Conservation (phyloP, 2,888 invertebrate species). For the Acronicta psi region DNA sequence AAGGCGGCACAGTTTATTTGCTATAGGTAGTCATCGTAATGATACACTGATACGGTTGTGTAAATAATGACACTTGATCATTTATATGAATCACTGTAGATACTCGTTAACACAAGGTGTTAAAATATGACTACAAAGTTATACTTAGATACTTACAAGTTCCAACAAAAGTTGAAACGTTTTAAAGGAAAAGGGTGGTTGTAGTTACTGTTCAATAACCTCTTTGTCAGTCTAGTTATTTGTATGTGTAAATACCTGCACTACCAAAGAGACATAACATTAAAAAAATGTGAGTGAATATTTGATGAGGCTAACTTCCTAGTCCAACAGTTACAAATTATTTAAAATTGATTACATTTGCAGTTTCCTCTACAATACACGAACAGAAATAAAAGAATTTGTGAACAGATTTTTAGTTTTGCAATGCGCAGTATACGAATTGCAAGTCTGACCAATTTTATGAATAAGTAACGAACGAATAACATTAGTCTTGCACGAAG, state of each 20-base stretch:
- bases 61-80: slow-evolving; percentile 34
- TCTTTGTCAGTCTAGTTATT: too few species aligned
- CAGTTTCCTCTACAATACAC: neutral
- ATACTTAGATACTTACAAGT: too few species aligned
- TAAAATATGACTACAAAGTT: too few species aligned
- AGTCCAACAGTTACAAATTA: neutral
- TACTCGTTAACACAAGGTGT: neutral
- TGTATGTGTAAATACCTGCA: too few species aligned
- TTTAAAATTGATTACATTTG: neutral
- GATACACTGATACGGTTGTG: slow-evolving; percentile 12
- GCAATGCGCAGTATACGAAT: slow-evolving; percentile 6
- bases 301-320: neutral
- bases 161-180: too few species aligned
- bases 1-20: slow-evolving; percentile 3
- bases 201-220: too few species aligned
- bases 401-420: slow-evolving; percentile 1
- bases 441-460: slow-evolving; percentile 12
- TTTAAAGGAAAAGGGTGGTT: too few species aligned
- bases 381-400: neutral
- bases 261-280: too few species aligned
- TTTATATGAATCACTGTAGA: slow-evolving; percentile 26
- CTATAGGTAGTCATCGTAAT: neutral
- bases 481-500: slow-evolving; percentile 29
- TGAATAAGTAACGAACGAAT: slow-evolving; percentile 29
- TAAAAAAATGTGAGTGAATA: too few species aligned